These are phyloP conservation scores for Poecilia wingei DNA, from an alignment of 2,797 vertebrate genomes.

Conservation along the genomic window DNA sequence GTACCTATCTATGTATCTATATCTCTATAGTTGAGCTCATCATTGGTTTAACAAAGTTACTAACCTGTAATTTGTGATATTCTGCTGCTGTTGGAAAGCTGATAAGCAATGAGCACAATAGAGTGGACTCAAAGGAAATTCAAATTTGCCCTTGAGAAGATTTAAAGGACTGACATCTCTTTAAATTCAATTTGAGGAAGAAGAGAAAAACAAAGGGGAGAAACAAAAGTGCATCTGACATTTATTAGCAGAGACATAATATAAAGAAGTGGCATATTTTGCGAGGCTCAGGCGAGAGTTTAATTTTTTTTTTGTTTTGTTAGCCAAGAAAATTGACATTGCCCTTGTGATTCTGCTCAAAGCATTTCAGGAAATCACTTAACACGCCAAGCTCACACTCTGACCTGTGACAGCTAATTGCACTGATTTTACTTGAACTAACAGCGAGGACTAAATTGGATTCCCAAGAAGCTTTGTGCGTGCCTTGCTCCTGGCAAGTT, in stretches of 20 bases:
- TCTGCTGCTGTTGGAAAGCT: too few species aligned
- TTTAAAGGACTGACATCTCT: conserved; percentile 47
- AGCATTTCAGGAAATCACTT: conserved; percentile 73
- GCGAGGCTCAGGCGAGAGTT: conserved; percentile 4
- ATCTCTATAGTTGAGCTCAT: neutral
- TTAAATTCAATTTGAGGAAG: conserved; percentile 52
- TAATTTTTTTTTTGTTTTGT: conserved; percentile 13
- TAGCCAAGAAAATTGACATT: conserved; percentile 12
- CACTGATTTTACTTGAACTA: conserved; percentile 77
- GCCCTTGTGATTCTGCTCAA: conserved; percentile 14
- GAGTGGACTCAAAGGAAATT: conserved; percentile 13
- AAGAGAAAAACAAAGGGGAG: conserved; percentile 42
- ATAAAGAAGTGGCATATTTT: conserved; percentile 35
- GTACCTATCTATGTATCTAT: neutral
- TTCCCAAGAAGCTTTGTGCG: conserved; percentile 71
- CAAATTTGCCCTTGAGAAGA: conserved; percentile 52
- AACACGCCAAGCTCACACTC: conserved; percentile 50
- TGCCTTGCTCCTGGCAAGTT: conserved; percentile 71
- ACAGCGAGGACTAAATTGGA: conserved; percentile 75
- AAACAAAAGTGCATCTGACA: conserved; percentile 61
- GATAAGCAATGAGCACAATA: neutral
- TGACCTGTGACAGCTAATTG: conserved; percentile 79
- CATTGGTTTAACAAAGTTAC: too few species aligned
- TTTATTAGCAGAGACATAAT: conserved; percentile 42
- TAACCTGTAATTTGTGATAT: too few species aligned